Evolutionary conservation across 2,113 vertebrate genomes (phyloP).

Genomic region (Piliocolobus tephrosceles): DNA sequence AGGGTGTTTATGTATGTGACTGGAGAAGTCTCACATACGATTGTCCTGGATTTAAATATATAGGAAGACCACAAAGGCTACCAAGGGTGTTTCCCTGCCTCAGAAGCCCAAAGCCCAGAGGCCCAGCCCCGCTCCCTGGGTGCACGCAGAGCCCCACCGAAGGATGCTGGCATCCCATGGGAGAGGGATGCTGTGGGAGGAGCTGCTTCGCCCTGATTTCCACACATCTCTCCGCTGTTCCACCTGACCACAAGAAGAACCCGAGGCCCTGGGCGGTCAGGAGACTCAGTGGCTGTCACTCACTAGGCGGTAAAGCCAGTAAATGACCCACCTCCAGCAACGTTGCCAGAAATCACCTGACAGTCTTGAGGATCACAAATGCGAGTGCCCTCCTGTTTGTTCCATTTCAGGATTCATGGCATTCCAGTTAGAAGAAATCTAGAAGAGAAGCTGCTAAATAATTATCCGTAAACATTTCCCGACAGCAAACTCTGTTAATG

Average conservation of each 20-base stretch:
- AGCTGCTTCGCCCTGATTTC: no score
- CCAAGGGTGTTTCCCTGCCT: no score
- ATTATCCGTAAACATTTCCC: neutral
- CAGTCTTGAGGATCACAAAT: neutral
- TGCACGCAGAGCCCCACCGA: no score
- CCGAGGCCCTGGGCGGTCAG: no score
- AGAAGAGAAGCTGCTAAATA: neutral
- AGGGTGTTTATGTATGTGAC: neutral
- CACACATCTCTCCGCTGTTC: neutral
- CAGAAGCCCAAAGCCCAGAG: neutral
- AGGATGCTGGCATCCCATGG: accelerated
- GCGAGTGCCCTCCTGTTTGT: neutral
- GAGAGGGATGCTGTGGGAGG: accelerated
- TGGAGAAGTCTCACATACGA: neutral
- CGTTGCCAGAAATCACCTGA: accelerated
- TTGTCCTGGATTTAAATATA: neutral
- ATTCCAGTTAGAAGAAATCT: neutral
- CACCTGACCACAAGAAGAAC: neutral
- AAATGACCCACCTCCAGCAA: no score
- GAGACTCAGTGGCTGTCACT: neutral
- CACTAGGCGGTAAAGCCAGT: neutral
- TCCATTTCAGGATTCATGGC: neutral
- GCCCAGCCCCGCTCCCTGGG: neutral
- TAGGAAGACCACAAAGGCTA: neutral
- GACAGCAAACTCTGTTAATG: neutral